Conservation (phyloP, 2,113 vertebrate genomes). For the Sinocyclocheilus rhinocerous region DNA sequence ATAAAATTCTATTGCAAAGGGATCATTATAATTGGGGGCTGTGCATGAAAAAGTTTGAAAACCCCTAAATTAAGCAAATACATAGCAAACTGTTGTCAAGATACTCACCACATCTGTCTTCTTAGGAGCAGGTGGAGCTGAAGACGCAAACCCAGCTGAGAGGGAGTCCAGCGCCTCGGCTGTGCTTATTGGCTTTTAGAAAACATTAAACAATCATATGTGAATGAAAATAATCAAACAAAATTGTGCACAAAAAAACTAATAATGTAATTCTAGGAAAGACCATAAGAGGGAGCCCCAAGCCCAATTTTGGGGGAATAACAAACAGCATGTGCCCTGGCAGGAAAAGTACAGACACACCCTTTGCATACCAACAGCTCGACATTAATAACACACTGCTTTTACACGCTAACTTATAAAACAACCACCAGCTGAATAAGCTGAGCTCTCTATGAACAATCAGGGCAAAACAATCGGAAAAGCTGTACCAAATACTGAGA, state of each 20-base stretch:
- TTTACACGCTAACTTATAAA: neutral
- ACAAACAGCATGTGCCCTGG: conserved; percentile 49
- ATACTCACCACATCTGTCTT: conserved; percentile 63
- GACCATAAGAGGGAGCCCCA: conserved; percentile 67
- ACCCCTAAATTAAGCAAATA: neutral
- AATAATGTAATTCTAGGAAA: neutral
- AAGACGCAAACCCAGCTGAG: conserved; percentile 66
- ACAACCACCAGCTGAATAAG: neutral
- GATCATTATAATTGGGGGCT: neutral
- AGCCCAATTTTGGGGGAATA: conserved; percentile 50
- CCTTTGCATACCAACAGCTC: conserved; percentile 61
- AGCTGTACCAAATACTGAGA: neutral
- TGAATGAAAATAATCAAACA: neutral
- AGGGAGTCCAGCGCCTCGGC: conserved; percentile 73
- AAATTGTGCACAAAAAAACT: neutral
- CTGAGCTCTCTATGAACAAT: neutral
- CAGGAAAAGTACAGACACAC: conserved; percentile 72
- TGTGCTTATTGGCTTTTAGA: conserved; percentile 70
- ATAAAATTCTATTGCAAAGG: neutral
- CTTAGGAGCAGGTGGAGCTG: conserved; percentile 48
- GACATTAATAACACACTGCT: conserved; percentile 21
- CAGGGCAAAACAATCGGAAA: neutral
- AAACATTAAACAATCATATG: conserved; percentile 24
- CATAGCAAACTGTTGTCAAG: neutral
- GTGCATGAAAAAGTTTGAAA: neutral